Base-by-base conservation (phyloP, 2,888 invertebrate species). In the Ectobius pallidus region DNA sequence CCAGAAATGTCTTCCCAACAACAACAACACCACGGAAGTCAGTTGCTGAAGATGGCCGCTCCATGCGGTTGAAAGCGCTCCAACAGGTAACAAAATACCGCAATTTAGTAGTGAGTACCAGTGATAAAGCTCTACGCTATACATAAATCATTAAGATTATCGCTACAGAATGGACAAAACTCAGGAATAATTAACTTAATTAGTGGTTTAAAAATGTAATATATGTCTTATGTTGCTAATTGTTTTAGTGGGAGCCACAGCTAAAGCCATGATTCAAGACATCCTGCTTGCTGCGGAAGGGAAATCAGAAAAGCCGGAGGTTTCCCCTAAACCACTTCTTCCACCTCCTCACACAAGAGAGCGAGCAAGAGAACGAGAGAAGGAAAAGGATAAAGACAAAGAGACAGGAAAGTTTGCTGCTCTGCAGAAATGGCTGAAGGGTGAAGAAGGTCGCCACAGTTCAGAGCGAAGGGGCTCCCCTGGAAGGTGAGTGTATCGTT, bases 341-440 rank as follows among this genome's bases (percentile, higher is more conserved):
- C 44, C 18, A 2, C 55, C 55, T 25, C 69, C 34, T 52, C n/a
- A n/a, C n/a, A n/a, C n/a, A n/a, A n/a, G n/a, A n/a, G 7, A 49
- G 32, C 27, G 73, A 27, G 73, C 70, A 55, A 65, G 44, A 81
- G 81, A 65, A 81, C 82, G 46, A 78, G 80, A 71, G 76, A 78
- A 22, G 14, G 77, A 75, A 2, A 81, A 81, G 58, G 82, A 83
- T 25, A 73, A 77, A 27, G 79, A 78, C 2, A 71, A 74, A 6
- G 80, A 80, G 6, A 80, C 79, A 30, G 78, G 80, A 42, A 86
- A 86, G 78, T 83, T 86, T 71, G 85, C 85, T 71, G 84, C 85
- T 25, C 77, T 88, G 30, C 87, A 87, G 30, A 89, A 88, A 78
- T 88, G 88, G 87, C 82, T 88, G 52, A 84, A 86, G 76, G 84